A percentile compares a stretch with the other conserved stretches of the same genome.
phyloP scores from a whole-genome alignment of 2,888 invertebrate genomes.

The Fragum fragum region DNA sequence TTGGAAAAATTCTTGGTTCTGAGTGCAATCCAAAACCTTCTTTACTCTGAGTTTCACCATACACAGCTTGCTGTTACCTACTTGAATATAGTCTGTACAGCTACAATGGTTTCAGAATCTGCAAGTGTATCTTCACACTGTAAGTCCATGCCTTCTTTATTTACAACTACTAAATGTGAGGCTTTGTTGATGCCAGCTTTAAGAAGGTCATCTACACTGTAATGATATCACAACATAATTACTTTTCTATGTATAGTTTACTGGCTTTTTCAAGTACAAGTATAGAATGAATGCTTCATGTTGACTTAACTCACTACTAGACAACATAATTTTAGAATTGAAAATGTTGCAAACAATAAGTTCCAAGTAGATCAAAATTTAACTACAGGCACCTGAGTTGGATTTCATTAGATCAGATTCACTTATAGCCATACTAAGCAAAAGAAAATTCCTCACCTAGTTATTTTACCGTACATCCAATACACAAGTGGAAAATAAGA shows the following conservation, averaged over 20 bases:
- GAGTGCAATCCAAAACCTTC: conserved; percentile 95
- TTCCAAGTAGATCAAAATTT: no score
- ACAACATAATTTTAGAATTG: no score
- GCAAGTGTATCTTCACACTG: conserved; percentile 98
- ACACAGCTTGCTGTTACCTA: conserved; percentile 95
- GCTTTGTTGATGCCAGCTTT: conserved; percentile 98
- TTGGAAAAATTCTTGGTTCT: no score
- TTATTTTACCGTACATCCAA: conserved; percentile 99
- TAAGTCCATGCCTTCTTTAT: conserved; percentile 96
- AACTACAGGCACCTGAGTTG: no score
- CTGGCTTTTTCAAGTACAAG: no score
- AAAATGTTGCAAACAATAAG: no score
- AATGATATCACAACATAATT: no score
- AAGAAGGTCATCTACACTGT: conserved; percentile 96
- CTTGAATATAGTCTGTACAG: conserved; percentile 99
- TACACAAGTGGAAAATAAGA: conserved; percentile 99
- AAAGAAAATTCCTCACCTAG: conserved; percentile 90
- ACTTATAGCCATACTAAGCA: no score
- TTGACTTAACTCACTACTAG: no score
- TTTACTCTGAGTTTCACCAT: conserved; percentile 97
- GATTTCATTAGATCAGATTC: no score
- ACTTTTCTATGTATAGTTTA: no score
- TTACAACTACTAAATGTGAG: conserved; percentile 97
- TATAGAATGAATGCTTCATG: no score
- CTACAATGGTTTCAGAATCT: conserved; percentile 99